Percentiles rank a stretch among this genome's conserved stretches.
phyloP scores from a whole-genome alignment of 2,797 vertebrate species.

The Enteromius anoplus region DNA sequence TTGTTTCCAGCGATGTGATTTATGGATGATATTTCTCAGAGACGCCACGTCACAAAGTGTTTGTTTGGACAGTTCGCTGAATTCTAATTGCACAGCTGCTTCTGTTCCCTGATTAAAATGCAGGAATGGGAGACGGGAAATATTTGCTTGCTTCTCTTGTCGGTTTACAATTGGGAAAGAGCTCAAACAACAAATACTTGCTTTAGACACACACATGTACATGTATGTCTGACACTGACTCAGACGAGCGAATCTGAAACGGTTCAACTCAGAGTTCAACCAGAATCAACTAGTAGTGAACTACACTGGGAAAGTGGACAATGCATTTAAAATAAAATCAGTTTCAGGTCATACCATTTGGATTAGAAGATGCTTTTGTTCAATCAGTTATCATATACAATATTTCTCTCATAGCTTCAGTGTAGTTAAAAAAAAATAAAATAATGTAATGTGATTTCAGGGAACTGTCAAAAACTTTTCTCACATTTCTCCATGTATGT shows the following conservation, averaged over 20 bases:
- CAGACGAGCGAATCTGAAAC: too few relatives aligned
- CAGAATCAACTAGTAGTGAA: background rate
- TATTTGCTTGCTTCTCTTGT: background rate
- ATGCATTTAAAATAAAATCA: background rate
- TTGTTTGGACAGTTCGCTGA: conserved; percentile 29
- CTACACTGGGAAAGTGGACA: background rate
- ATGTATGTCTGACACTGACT: background rate
- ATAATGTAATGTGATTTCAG: background rate
- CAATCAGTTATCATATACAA: background rate
- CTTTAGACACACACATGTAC: background rate
- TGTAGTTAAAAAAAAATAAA: background rate
- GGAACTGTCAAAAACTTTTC: background rate
- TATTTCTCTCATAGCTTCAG: background rate
- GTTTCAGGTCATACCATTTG: too few relatives aligned
- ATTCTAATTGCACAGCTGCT: conserved; percentile 40
- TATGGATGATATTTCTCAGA: conserved; percentile 15
- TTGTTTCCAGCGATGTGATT: conserved; percentile 35
- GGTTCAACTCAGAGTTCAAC: background rate
- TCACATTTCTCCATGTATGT: too few relatives aligned
- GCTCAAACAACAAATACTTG: background rate
- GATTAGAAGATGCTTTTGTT: too few relatives aligned
- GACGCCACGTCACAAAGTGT: conserved; percentile 24
- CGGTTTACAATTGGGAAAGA: background rate
- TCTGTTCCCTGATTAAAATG: conserved; percentile 3
- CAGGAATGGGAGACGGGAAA: background rate